Conservation (phyloP, 1,140 invertebrate species). For the Adelges cooleyi region DNA sequence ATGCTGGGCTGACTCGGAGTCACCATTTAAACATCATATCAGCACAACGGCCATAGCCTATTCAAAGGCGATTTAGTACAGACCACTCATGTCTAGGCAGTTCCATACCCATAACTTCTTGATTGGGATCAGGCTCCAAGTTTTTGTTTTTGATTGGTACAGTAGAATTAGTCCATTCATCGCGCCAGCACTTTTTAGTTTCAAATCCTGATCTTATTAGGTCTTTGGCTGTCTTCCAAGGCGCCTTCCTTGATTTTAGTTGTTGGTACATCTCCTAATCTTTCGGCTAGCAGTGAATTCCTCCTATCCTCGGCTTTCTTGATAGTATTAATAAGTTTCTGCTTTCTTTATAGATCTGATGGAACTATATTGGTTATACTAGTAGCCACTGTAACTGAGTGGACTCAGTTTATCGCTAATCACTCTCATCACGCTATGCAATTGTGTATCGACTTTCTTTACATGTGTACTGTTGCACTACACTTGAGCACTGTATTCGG, state of each 20-base stretch:
- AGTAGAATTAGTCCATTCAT: not conserved
- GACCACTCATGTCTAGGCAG: not conserved
- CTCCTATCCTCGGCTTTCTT: conserved; percentile 1
- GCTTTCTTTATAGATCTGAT: not conserved
- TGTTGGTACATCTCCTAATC: not conserved
- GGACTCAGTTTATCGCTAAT: conserved; percentile 1
- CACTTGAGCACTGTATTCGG: not conserved
- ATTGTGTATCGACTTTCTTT: conserved; percentile 11
- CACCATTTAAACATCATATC: not conserved
- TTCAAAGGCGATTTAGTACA: not conserved
- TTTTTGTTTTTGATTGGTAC: not conserved
- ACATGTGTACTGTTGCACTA: conserved; percentile 5
- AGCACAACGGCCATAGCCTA: not conserved
- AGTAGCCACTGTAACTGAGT: conserved; percentile 10
- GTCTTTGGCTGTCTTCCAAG: not conserved
- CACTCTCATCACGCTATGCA: conserved; percentile 3
- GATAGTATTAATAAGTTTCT: not conserved
- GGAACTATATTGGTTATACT: conserved; percentile 8
- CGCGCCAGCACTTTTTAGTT: not conserved
- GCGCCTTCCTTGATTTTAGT: not conserved
- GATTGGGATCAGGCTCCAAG: too few relatives aligned
- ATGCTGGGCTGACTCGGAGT: not conserved
- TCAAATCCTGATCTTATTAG: not conserved
- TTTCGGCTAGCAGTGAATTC: not conserved
- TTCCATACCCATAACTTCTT: too few relatives aligned